Conservation (phyloP, 1,140 invertebrate genomes). For the Acromyrmex echinatior region DNA sequence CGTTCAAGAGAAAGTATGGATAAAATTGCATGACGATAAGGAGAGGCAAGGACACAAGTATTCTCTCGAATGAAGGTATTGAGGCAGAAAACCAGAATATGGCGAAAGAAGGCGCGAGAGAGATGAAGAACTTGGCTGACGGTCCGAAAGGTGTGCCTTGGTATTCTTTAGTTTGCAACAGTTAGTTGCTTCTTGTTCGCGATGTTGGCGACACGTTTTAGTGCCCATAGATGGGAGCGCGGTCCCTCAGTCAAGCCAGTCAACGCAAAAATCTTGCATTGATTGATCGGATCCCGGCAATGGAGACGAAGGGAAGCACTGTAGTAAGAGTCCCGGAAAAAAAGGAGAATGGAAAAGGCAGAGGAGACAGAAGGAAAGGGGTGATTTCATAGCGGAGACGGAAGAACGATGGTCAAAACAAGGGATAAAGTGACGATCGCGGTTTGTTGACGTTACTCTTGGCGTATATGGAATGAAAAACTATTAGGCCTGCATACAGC, state of each 20-base stretch:
- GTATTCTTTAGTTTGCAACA: slow-evolving; percentile 79
- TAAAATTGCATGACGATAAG: slow-evolving; percentile 42
- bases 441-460: slow-evolving; percentile 56
- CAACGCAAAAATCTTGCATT: slow-evolving; percentile 82
- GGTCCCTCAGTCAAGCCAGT: slow-evolving; percentile 75
- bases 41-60: not conserved
- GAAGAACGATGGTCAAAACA: slow-evolving; percentile 38
- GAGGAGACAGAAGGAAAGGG: slow-evolving; percentile 63
- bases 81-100: not conserved
- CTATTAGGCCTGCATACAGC: slow-evolving; percentile 50
- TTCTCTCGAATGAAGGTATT: not conserved
- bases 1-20: slow-evolving; percentile 15
- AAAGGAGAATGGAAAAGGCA: slow-evolving; percentile 54
- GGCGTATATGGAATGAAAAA: slow-evolving; percentile 67
- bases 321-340: slow-evolving; percentile 53
- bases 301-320: slow-evolving; percentile 42
- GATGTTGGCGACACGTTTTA: slow-evolving; percentile 83
- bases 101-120: slow-evolving; percentile 42
- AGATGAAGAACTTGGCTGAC: slow-evolving; percentile 40
- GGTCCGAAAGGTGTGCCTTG: slow-evolving; percentile 57
- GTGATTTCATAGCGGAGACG: slow-evolving; percentile 2
- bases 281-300: slow-evolving; percentile 79
- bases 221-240: slow-evolving; percentile 81
- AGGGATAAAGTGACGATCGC: slow-evolving; percentile 62
- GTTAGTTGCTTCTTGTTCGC: slow-evolving; percentile 82